Conservation (phyloP, 2,113 vertebrate genomes). For the Eublepharis macularius region DNA sequence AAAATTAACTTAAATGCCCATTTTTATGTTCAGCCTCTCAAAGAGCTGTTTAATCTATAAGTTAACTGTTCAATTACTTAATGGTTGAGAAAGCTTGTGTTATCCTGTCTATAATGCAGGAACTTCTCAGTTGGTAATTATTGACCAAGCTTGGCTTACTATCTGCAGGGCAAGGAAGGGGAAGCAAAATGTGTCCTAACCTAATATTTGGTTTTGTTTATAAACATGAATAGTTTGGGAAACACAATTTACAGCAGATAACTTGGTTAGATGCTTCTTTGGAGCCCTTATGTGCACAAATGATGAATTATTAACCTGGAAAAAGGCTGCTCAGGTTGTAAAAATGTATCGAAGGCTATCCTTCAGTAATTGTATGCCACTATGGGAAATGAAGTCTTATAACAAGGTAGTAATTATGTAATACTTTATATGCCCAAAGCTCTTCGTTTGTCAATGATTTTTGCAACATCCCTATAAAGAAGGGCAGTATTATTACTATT, state of each 20-base stretch:
- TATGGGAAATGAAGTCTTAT: background rate
- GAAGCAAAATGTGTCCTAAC: conserved; percentile 46
- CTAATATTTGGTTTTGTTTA: conserved; percentile 46
- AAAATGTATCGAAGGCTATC: background rate
- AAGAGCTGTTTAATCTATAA: conserved; percentile 61
- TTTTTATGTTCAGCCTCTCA: conserved; percentile 56
- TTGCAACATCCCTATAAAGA: background rate
- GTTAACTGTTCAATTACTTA: conserved; percentile 58
- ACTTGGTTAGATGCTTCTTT: background rate
- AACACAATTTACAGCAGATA: conserved; percentile 22
- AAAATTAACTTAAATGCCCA: conserved; percentile 57
- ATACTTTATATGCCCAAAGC: background rate
- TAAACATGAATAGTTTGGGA: conserved; percentile 39
- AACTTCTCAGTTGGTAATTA: conserved; percentile 56
- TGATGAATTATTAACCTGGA: conserved; percentile 18
- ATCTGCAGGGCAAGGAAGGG: conserved; percentile 35
- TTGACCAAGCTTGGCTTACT: conserved; percentile 65
- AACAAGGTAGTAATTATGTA: background rate
- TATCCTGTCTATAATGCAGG: conserved; percentile 48
- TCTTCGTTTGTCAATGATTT: background rate
- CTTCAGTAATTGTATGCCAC: background rate
- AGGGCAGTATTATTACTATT: background rate
- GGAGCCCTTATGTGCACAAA: background rate
- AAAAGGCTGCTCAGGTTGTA: background rate
- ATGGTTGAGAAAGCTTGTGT: conserved; percentile 50